These are phyloP conservation scores for Corythornis madagascariensis DNA, from an alignment of 2,113 vertebrate genomes.

Conservation along the genomic window DNA sequence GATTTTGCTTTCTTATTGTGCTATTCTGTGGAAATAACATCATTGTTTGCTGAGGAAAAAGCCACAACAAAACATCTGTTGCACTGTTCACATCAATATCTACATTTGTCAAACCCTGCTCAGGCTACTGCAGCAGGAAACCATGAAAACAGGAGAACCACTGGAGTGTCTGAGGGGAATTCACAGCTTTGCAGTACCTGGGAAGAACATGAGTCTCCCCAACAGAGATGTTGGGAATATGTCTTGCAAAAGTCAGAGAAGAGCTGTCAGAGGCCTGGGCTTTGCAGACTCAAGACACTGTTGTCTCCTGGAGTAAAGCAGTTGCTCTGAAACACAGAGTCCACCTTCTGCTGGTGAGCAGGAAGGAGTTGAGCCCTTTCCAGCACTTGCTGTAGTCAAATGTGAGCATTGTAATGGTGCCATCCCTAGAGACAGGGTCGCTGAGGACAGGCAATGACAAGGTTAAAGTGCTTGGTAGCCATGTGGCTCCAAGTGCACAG, in stretches of 20 bases:
- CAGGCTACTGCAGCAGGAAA: conserved; percentile 31
- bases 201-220: conserved; percentile 25
- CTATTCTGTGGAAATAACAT: neutral
- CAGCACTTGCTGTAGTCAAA: neutral
- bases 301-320: neutral
- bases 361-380: neutral
- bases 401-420: neutral
- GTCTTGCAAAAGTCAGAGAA: neutral
- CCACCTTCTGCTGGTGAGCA: neutral
- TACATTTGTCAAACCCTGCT: neutral
- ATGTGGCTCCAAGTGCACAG: neutral
- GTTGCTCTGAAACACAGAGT: neutral
- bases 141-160: neutral
- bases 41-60: neutral
- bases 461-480: neutral
- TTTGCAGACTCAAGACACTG: neutral
- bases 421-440: neutral
- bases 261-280: neutral
- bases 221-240: neutral
- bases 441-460: neutral
- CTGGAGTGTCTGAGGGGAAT: conserved; percentile 8
- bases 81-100: neutral
- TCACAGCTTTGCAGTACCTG: neutral
- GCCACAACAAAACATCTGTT: conserved; percentile 36
- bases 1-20: neutral